Evolutionary conservation across 1,140 invertebrate genomes (phyloP), one percentile per base, ranked within the genome.

Genomic region (Ladona fulva): DNA sequence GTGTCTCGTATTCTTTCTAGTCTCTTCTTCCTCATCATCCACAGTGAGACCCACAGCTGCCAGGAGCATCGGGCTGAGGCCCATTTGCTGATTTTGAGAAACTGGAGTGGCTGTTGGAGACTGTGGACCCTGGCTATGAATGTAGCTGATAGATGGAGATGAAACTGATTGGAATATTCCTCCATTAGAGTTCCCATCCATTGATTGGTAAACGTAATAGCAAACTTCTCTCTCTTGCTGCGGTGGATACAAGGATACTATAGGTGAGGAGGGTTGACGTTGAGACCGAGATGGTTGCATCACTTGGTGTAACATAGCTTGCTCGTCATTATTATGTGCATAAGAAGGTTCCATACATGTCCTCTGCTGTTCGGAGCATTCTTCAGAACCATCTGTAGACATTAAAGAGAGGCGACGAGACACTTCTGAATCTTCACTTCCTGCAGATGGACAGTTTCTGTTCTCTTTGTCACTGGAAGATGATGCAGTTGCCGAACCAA

Each of bases 391-490:
- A 66, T 66, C 52, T 66, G 3, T 5, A 22, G n/a, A 16, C 52
- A 66, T 5, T 16, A 12, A 22, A 19, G 16, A 16, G n/a, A 66
- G 84, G 7, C 85, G 80, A 77, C 86, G 84, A 7, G 84, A 85
- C 80, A 86, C 85, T 1, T 84, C 85, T 1, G 84, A 22, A 82
- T 81, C 80, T 80, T 79, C 74, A 80, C 80, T 77, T 80, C 80
- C 16, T 80, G 79, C 73, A 81, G 74, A 66, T 81, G 75, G 76
- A 77, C 80, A 25, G 79, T 52, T 79, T 74, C 76, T 83, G 77
- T 87, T 86, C 79, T 87, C 86, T 81, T 87, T 87, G 80, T 87
- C 86, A 79, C 86, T 87, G 16, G 81, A 81, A 52, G 83, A 84
- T 0, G 85, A 85, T 0, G 81, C 80, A 79, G 79, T 19, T 81